Conservation (phyloP, 1,140 invertebrate species). For the Temnothorax curvispinosus region DNA sequence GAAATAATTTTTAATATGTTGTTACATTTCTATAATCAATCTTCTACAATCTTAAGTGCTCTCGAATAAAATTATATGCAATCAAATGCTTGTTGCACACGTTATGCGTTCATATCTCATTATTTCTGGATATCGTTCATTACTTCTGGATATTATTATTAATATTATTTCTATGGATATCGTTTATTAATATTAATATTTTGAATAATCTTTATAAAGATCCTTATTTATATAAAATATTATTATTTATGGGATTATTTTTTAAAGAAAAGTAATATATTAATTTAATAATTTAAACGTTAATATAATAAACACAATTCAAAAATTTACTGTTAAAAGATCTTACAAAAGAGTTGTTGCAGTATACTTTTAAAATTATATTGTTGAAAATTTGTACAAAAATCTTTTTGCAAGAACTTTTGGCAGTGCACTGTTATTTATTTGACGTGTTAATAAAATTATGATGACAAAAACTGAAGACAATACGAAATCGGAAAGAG, state of each 20-base stretch:
- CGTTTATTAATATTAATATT: conserved; percentile 6
- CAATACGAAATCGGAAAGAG: conserved; percentile 15
- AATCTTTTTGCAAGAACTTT: conserved; percentile 1
- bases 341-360: background rate
- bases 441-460: conserved; percentile 17
- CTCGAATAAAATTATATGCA: conserved; percentile 27
- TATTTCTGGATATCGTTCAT: background rate
- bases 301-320: background rate
- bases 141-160: background rate
- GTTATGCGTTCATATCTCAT: background rate
- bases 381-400: background rate
- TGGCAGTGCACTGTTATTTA: background rate
- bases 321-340: background rate
- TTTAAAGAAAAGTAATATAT: background rate
- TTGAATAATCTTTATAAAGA: background rate
- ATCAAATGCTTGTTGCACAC: conserved; percentile 4
- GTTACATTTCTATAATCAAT: conserved; percentile 27
- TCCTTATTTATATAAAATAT: background rate
- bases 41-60: conserved; percentile 19
- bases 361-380: background rate
- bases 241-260: background rate
- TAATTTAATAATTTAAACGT: conserved; percentile 1
- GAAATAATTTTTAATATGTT: conserved; percentile 37
- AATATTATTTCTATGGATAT: background rate
- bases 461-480: background rate